phyloP scores from a whole-genome alignment of 2,797 vertebrate species.

The Protosalanx chinensis region DNA sequence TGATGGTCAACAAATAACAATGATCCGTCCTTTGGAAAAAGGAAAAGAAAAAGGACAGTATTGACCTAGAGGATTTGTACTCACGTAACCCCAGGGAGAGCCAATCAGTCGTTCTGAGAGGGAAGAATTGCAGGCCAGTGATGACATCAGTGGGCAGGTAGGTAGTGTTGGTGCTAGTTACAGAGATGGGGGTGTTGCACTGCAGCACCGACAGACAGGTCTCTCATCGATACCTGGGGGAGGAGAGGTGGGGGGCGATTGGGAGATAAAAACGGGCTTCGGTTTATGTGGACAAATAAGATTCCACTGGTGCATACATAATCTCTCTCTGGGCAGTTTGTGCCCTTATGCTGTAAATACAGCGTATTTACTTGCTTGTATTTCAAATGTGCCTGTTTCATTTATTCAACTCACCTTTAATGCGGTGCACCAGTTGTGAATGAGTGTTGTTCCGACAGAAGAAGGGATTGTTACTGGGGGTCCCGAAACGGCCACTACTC shows the following conservation, averaged over 20 bases:
- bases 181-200: neutral
- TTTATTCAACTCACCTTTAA: conserved; percentile 12
- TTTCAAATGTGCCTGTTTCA: neutral
- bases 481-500: conserved; percentile 11
- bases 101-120: conserved; percentile 1
- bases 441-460: conserved; percentile 25
- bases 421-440: conserved; percentile 6
- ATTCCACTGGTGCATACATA: too few species aligned
- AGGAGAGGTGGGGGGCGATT: conserved; percentile 15
- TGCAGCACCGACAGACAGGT: conserved; percentile 12
- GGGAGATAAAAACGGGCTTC: too few species aligned
- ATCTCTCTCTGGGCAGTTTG: neutral
- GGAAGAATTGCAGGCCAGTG: conserved; percentile 14
- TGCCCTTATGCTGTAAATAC: neutral
- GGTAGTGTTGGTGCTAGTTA: conserved; percentile 10
- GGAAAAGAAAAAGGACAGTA: neutral
- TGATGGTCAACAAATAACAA: neutral
- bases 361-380: neutral
- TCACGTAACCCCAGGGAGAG: conserved; percentile 7
- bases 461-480: conserved; percentile 12
- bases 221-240: conserved; percentile 43
- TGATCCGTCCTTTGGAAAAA: neutral
- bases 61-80: neutral
- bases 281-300: neutral
- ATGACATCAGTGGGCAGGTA: conserved; percentile 15